Conservation (phyloP, 2,113 vertebrate genomes). For the Pomatorhinus ruficollis region DNA sequence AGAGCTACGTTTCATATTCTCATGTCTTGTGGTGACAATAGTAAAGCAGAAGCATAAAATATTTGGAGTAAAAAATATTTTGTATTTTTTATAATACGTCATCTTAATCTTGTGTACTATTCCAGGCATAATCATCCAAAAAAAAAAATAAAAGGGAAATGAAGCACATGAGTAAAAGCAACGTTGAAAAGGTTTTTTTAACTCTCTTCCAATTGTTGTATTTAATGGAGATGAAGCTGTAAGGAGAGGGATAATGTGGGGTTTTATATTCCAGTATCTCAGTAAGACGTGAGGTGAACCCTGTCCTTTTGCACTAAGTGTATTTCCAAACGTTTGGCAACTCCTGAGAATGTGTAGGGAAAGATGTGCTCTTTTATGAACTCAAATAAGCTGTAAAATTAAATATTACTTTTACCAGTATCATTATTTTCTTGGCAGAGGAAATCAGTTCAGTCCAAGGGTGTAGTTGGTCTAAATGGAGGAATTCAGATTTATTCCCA, state of each 20-base stretch:
- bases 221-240: neutral
- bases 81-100: neutral
- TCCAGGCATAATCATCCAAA: neutral
- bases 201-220: neutral
- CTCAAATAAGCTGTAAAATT: neutral
- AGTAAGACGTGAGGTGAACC: fast-evolving
- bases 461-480: neutral
- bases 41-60: constrained; percentile 25
- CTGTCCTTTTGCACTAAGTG: neutral
- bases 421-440: neutral
- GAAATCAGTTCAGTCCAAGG: neutral
- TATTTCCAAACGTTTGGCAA: neutral
- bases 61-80: constrained; percentile 27
- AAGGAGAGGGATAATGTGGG: neutral
- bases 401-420: neutral
- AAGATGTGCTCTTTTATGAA: neutral
- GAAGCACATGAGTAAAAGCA: neutral
- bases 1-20: neutral
- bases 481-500: neutral
- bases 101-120: neutral
- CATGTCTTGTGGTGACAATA: neutral
- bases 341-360: neutral
- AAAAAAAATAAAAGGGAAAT: neutral
- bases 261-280: neutral
- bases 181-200: neutral